A percentile compares a stretch with the other conserved stretches of the same genome.
Evolutionary conservation across 2,797 vertebrate genomes (phyloP).

Genomic region (Fratercula arctica): DNA sequence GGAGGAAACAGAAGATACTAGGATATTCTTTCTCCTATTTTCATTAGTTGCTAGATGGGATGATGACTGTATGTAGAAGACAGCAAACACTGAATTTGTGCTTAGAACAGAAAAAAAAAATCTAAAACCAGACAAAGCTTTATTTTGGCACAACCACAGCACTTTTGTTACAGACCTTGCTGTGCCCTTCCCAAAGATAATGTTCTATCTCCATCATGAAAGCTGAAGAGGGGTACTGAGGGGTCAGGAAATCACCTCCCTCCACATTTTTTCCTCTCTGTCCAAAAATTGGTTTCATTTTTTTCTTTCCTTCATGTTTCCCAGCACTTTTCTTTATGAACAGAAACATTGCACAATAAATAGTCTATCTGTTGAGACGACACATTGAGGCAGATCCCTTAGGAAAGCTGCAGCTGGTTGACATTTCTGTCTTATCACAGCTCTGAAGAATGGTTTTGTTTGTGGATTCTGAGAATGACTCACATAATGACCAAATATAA

Average conservation of each 20-base stretch:
- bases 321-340: background rate
- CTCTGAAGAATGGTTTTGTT: constrained; percentile 35
- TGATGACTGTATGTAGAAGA: background rate
- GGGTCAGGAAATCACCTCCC: background rate
- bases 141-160: background rate
- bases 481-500: background rate
- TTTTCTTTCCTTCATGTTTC: background rate
- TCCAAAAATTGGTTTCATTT: background rate
- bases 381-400: background rate
- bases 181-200: background rate
- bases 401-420: constrained; percentile 20
- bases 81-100: background rate
- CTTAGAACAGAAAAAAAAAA: constrained; percentile 16
- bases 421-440: constrained; percentile 12
- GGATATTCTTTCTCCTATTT: background rate
- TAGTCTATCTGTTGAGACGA: background rate
- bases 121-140: background rate
- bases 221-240: background rate
- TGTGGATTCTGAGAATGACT: constrained; percentile 9
- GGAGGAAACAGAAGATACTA: background rate
- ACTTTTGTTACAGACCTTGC: background rate
- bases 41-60: constrained; percentile 9
- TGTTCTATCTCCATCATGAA: background rate
- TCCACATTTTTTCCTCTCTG: background rate
- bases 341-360: background rate